Conservation (phyloP, 2,888 invertebrate genomes). For the Neoaliturus tenellus region DNA sequence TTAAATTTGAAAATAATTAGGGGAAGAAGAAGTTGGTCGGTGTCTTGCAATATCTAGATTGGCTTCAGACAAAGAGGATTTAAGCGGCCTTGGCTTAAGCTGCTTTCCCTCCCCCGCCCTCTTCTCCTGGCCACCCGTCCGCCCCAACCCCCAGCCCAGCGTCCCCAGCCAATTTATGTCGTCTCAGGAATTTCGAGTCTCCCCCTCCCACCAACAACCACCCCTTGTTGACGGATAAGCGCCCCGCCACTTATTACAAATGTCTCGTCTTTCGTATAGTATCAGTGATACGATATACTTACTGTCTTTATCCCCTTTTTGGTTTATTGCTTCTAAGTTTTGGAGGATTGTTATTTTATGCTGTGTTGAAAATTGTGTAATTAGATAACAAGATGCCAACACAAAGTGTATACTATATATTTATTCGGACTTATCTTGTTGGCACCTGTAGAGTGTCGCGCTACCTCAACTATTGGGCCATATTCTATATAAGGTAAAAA, state of each 20-base stretch:
- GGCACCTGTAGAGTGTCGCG: too few species aligned
- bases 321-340: conserved; percentile 12
- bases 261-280: not conserved
- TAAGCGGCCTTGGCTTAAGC: conserved; percentile 44
- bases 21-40: conserved; percentile 48
- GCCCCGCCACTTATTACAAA: conserved; percentile 33
- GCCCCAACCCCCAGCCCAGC: not conserved
- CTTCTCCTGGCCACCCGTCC: not conserved
- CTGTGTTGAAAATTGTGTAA: too few species aligned
- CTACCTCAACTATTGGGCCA: too few species aligned
- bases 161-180: conserved; percentile 49
- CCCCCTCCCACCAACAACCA: not conserved
- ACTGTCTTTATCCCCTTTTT: not conserved
- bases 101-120: conserved; percentile 14
- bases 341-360: not conserved
- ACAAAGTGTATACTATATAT: too few species aligned
- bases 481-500: too few species aligned
- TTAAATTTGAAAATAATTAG: conserved; percentile 53
- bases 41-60: conserved; percentile 54
- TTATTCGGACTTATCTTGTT: too few species aligned
- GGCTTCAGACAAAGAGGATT: conserved; percentile 49
- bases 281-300: conserved; percentile 17
- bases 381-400: too few species aligned
- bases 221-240: conserved; percentile 38
- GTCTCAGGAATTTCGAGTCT: conserved; percentile 42